Evolutionary conservation across 2,888 invertebrate species (phyloP), one percentile per base, ranked within the genome.

Genomic region (Patella depressa): DNA sequence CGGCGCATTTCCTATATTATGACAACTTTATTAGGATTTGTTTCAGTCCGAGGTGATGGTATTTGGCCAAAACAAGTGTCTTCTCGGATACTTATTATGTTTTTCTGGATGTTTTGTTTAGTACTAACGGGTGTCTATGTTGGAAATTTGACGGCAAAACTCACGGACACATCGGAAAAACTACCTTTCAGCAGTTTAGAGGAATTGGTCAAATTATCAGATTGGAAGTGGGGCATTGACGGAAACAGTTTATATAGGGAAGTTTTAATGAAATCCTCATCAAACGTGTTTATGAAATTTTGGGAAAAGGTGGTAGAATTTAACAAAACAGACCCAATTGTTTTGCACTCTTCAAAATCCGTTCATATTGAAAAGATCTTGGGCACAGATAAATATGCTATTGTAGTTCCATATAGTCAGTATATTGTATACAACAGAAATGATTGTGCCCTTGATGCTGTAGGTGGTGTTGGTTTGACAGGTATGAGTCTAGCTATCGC

Each of bases 131-230:
- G 19, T 9, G 24, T 24, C 12, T 65, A 65, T 24, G 65, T 65
- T 3, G 65, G 65, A 65, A 65, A 65, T 14, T 24, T 65, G n/a
- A 65, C 65, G 19, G 65, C 65, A 65, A 65, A 65, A 65, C 24
- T 65, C 11, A 65, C 65, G 12, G 65, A 65, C 19, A 65, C n/a
- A 24, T 11, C 24, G 11, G 65, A 65, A 65, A 65, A 7, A 24
- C 24, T 9, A 11, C 65, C 65, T n/a, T 65, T 65, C 24, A 12
- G 11, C 3, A 65, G 65, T 12, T n/a, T 65, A 14, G 65, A 65
- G 9, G 65, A 65, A 65, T 7, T 65, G 65, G 65, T 65, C 2
- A 1, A 65, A 19, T 65, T 65, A 24, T n/a, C n/a, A 19, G 65
- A 12, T 24, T 65, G 65, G 65, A 65, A 65, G 12, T 65, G 65